These are phyloP conservation scores for Molossus molossus DNA, from an alignment of 2,797 vertebrate species.

Conservation along the genomic window DNA sequence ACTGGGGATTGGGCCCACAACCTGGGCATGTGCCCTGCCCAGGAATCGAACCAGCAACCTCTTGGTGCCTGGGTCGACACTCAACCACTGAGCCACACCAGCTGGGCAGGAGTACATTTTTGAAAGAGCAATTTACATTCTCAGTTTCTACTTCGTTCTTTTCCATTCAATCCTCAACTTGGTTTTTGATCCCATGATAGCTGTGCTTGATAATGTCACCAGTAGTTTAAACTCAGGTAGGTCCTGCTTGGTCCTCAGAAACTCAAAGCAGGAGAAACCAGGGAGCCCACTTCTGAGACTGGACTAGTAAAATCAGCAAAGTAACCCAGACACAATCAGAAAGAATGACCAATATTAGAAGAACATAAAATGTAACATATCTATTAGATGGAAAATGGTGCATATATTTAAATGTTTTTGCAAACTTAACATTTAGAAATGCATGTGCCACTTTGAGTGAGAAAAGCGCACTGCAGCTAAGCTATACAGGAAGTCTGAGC, in stretches of 20 bases:
- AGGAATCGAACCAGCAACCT: too few relatives aligned
- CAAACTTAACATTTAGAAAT: constrained; percentile 42
- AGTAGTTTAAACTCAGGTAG: not conserved
- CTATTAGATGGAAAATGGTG: not conserved
- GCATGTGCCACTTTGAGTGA: not conserved
- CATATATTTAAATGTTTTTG: not conserved
- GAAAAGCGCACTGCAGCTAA: not conserved
- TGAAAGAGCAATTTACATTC: not conserved
- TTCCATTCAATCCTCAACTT: not conserved
- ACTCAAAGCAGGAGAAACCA: not conserved
- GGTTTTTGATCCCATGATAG: not conserved
- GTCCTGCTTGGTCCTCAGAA: not conserved
- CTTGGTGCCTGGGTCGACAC: too few relatives aligned
- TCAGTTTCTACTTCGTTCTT: not conserved
- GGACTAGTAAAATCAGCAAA: not conserved
- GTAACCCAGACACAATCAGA: not conserved
- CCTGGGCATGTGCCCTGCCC: too few relatives aligned
- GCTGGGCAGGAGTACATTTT: not conserved
- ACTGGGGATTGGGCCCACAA: too few relatives aligned
- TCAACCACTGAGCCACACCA: too few relatives aligned
- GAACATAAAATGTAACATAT: not conserved
- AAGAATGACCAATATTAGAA: not conserved
- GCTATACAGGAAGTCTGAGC: not conserved
- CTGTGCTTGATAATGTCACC: not conserved
- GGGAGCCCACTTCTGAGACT: not conserved